These are phyloP conservation scores for Lasioglossum calceatum DNA, from an alignment of 2,888 invertebrate genomes.

Conservation along the genomic window DNA sequence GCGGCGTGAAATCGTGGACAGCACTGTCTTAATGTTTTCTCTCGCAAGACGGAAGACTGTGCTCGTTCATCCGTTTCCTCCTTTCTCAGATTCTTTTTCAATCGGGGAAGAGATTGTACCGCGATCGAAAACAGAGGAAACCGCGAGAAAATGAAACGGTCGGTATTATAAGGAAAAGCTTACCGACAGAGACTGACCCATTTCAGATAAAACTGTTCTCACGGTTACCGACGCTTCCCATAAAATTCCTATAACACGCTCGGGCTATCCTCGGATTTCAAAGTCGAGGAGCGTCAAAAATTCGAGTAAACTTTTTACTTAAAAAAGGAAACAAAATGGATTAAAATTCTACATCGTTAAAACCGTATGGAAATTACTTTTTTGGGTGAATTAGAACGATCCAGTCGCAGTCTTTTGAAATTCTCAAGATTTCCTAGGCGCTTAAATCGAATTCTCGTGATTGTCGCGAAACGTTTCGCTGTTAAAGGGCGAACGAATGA, in stretches of 20 bases:
- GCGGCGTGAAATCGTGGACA: not conserved
- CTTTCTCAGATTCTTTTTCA: constrained; percentile 15
- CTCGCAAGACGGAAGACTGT: constrained; percentile 66
- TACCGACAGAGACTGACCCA: not conserved
- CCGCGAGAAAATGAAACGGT: not conserved
- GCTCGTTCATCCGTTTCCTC: constrained; percentile 24
- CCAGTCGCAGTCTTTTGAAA: not conserved
- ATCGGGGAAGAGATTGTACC: not conserved
- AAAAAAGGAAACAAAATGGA: not conserved
- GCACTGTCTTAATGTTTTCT: not conserved
- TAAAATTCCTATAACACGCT: not conserved
- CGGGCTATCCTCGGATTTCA: not conserved
- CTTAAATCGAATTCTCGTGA: not conserved
- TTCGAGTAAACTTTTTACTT: not conserved
- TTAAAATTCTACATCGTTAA: not conserved
- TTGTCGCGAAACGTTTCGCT: not conserved
- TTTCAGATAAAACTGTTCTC: not conserved
- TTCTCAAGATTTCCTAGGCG: not conserved
- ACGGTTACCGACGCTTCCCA: not conserved
- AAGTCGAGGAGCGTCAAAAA: constrained; percentile 1
- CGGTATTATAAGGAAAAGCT: not conserved
- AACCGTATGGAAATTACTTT: not conserved
- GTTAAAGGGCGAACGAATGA: not conserved
- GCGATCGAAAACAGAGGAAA: not conserved
- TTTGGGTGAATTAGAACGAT: not conserved